phyloP scores from a whole-genome alignment of 2,797 vertebrate genomes.

The Phalloptychus januarius region DNA sequence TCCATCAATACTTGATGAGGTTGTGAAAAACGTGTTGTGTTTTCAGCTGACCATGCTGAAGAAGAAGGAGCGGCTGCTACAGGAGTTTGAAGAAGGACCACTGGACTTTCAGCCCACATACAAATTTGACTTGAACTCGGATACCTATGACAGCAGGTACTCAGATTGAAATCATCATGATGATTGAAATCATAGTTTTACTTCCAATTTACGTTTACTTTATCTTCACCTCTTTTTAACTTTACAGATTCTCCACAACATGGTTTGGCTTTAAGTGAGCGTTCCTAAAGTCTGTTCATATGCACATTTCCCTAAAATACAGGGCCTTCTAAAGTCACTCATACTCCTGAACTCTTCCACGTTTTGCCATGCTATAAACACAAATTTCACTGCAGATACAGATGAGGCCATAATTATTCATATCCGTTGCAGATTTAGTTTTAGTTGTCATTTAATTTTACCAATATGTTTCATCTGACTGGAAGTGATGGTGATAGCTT shows the following conservation, averaged over 20 bases:
- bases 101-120: conserved; percentile 94
- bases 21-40: conserved; percentile 10
- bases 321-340: neutral
- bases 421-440: neutral
- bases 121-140: conserved; percentile 92
- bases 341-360: neutral
- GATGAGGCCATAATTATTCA: neutral
- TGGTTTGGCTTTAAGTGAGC: conserved; percentile 90
- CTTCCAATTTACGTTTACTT: conserved; percentile 10
- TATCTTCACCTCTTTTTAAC: conserved; percentile 44
- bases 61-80: conserved; percentile 83
- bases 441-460: neutral
- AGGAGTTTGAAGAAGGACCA: conserved; percentile 91
- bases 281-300: conserved; percentile 22
- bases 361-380: neutral
- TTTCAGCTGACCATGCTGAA: conserved; percentile 91
- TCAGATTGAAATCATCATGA: neutral
- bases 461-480: neutral
- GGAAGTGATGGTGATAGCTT: neutral
- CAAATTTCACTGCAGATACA: neutral
- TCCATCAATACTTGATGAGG: neutral
- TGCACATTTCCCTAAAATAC: conserved; percentile 18
- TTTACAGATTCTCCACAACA: conserved; percentile 83
- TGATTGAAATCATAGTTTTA: neutral
- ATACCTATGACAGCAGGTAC: conserved; percentile 94